Conservation (phyloP, 2,797 vertebrate genomes). For the Tympanoctomys barrerae region DNA sequence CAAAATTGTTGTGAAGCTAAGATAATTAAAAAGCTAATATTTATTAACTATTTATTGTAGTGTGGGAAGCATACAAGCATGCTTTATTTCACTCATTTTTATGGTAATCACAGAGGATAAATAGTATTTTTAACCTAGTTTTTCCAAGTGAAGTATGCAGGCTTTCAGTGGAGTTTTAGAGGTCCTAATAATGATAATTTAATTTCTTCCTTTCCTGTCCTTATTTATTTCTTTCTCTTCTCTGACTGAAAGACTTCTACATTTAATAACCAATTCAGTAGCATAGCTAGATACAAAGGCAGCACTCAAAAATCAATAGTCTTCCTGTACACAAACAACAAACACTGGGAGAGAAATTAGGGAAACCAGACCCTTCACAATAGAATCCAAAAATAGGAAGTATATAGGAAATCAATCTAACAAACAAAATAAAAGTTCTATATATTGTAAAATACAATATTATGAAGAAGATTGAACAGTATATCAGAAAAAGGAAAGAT, state of each 20-base stretch:
- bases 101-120: not conserved
- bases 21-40: not conserved
- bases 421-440: not conserved
- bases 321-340: not conserved
- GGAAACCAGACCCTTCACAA: not conserved
- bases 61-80: not conserved
- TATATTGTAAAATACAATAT: not conserved
- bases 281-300: not conserved
- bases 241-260: not conserved
- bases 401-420: not conserved
- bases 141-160: not conserved
- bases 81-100: not conserved
- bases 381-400: not conserved
- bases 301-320: not conserved
- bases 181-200: not conserved
- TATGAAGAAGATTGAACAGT: not conserved
- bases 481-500: not conserved
- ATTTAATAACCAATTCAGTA: not conserved
- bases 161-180: not conserved
- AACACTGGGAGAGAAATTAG: not conserved
- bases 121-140: not conserved
- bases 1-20: not conserved
- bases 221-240: not conserved
- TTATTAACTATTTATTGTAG: not conserved
- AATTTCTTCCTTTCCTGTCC: not conserved